Base-by-base conservation (phyloP, 35 echinoderm and acorn worm genomes). In the Ptychodera flava region DNA sequence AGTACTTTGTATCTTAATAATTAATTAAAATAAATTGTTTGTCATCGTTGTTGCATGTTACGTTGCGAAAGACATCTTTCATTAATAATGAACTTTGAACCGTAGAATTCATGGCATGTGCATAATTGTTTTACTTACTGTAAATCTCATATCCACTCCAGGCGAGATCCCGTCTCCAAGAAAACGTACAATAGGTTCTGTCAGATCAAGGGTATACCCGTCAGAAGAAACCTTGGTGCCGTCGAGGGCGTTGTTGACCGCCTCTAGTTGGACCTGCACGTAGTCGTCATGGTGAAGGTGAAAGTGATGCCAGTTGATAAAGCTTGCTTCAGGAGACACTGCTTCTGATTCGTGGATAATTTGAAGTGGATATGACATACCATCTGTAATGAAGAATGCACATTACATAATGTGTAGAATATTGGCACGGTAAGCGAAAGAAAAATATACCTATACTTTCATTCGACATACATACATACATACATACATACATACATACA, bases 301-400 rank as follows among this genome's bases (percentile, higher is more conserved):
- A 83, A 90, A 90, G 32, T 90, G 89, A 90, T 90, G 89, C 89
- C 89, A 90, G 38, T 90, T 78, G 52, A 90, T 53, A 14, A 16
- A 85, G 32, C 78, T 36, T 30, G 83, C 29, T 16, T 79, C 29
- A 27, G 36, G 77, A 0, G 82, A 75, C 33, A 90, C 83, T 31
- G 89, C 37, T 15, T 90, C 83, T 16, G 83, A 29, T n/a, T 85
- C 33, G 36, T 90, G 89, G 38, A 90, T 90, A 35, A 86, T 32
- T 30, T 85, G 78, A 80, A 85, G 86, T 15, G 79, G 36, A 22
- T 22, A 31, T 27, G 34, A 80, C 28, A 80, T 80, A 29, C 10
- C 30, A 15, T 12, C 78, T n/a, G 78, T 12, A 32, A 80, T 29
- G 31, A 80, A 80, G 30, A 77, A 77, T 77, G 15, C 15, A 15